Conservation (phyloP, 2,888 invertebrate species). For the Cataglyphis cursor region DNA sequence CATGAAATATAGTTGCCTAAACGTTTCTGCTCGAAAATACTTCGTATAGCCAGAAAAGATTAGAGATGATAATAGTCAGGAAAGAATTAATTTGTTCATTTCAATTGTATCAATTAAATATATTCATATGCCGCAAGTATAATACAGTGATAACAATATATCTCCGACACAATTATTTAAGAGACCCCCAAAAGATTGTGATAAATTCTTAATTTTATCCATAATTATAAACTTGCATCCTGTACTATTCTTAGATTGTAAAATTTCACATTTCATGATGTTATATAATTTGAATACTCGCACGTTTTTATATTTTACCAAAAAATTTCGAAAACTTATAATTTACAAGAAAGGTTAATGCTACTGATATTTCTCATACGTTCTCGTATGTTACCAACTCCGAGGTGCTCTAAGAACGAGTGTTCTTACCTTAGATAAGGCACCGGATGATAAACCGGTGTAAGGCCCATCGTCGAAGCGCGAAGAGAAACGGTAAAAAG, state of each 20-base stretch:
- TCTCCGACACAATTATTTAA: neutral
- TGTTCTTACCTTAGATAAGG: constrained; percentile 29
- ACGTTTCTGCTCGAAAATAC: constrained; percentile 1
- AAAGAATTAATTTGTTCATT: neutral
- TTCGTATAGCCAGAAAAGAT: neutral
- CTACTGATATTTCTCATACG: constrained; percentile 3
- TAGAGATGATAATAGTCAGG: neutral
- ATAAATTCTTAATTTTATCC: neutral
- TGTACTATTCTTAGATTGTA: neutral
- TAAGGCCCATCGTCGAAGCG: neutral
- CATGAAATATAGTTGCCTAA: constrained; percentile 11
- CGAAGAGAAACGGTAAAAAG: constrained; percentile 7
- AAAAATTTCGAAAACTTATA: neutral
- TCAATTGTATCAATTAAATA: neutral
- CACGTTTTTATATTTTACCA: neutral
- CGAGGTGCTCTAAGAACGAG: neutral
- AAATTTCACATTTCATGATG: neutral
- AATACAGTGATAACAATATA: neutral
- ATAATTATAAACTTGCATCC: neutral
- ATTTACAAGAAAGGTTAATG: neutral
- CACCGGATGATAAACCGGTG: neutral
- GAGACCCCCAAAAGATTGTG: neutral
- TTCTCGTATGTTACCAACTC: neutral
- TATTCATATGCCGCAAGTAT: neutral
- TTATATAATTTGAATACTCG: neutral